Base-by-base conservation (phyloP, 2,113 vertebrate genomes). In the Sorex fumeus region DNA sequence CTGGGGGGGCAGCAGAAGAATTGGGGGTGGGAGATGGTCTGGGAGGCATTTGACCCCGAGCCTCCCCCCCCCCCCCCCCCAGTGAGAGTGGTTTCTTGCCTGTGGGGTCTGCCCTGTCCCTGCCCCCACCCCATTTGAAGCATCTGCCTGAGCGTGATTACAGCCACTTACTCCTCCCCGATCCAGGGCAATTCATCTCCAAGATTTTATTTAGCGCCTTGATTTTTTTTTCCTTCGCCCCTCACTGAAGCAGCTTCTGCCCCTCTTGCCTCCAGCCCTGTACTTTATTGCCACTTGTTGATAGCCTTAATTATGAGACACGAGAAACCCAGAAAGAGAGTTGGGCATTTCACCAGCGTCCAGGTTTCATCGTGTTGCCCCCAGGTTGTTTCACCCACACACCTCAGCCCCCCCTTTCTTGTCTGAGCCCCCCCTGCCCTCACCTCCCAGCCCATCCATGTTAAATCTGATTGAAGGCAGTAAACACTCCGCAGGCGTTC, bases 141-240 rank as follows among this genome's bases (percentile, higher is more conserved):
- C 70, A 25, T 19, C 7, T 25, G 32, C 2, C 15, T 57, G 53
- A 57, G 53, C 15, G 53, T 18, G 18, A 57, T 18, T n/a, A n/a
- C n/a, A n/a, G n/a, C n/a, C n/a, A n/a, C n/a, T n/a, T n/a, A n/a
- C n/a, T n/a, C n/a, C n/a, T 30, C 11, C 25, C 62, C 18, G 62
- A 30, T 66, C n/a, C n/a, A n/a, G n/a, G n/a, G 19, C 1, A 0
- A 2, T 2, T 0, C 1, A 0, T 11, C 21, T 11, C 15, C 3
- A 5, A 6, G 4, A 2, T 60, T 18, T 16, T 4, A 11, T 19
- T 6, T 15, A 12, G 34, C 32, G 70, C 57, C 18, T 66, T 8
- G 64, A 10, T 27, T 6, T 25, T 60, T 43, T 25, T 34, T 21
- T 34, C 4, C 4, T 10, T 25, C 25, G 2, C 57, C 8, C 0